A percentile compares a stretch with the other conserved stretches of the same genome.
Conservation (phyloP, 2,113 vertebrate genomes). For the Rhinoderma darwinii region DNA sequence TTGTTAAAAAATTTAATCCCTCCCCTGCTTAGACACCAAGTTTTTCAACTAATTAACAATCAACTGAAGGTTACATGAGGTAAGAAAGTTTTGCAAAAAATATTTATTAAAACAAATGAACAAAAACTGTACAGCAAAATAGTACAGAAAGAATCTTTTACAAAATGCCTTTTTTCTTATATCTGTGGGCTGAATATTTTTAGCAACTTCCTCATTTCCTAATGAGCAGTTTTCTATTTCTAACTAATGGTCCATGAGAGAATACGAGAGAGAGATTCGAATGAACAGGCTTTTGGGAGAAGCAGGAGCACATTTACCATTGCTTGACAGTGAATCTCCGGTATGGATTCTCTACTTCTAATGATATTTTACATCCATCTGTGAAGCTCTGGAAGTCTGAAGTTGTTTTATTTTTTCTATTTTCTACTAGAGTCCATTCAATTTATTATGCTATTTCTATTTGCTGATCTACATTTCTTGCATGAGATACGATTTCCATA, state of each 20-base stretch:
- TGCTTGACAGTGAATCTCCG: neutral
- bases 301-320: constrained; percentile 16
- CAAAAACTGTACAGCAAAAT: neutral
- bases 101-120: constrained; percentile 4
- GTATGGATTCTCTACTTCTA: neutral
- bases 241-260: constrained; percentile 53
- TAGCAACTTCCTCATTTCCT: constrained; percentile 48
- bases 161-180: neutral
- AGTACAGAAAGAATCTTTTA: neutral
- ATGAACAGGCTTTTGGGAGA: constrained; percentile 48
- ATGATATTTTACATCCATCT: constrained; percentile 9
- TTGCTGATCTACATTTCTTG: neutral
- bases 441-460: neutral
- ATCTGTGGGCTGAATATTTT: constrained; percentile 28
- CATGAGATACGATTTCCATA: too few species aligned
- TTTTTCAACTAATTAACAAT: too few species aligned
- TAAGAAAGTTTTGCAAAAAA: neutral
- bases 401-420: neutral
- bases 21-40: too few species aligned
- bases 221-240: constrained; percentile 46
- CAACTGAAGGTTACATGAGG: neutral
- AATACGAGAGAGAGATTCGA: constrained; percentile 35
- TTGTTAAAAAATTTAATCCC: too few species aligned
- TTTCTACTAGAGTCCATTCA: neutral
- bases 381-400: neutral